Evolutionary conservation across 2,797 vertebrate genomes (phyloP).

Genomic region (Acrossocheilus wenchowensis): DNA sequence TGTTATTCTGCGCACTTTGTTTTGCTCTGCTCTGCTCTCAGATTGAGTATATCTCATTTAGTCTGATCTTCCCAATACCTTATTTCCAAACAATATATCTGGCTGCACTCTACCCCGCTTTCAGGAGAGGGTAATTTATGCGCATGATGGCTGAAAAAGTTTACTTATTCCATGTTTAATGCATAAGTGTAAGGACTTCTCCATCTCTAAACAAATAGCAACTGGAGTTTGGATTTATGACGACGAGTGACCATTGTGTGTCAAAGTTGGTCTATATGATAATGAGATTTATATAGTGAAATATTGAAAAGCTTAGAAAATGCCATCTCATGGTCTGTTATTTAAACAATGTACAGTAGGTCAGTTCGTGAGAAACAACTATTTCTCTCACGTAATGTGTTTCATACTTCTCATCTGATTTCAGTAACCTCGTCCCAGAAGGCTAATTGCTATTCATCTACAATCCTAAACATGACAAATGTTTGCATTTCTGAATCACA

Average conservation of each 20-base stretch:
- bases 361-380: background rate
- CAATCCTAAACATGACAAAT: slow-evolving; percentile 22
- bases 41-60: slow-evolving; percentile 48
- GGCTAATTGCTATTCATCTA: slow-evolving; percentile 36
- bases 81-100: slow-evolving; percentile 42
- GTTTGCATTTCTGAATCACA: slow-evolving; percentile 4
- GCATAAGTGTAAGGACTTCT: slow-evolving; percentile 36
- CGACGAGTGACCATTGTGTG: slow-evolving; percentile 29
- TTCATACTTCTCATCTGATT: slow-evolving; percentile 9
- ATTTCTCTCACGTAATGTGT: background rate
- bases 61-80: slow-evolving; percentile 23
- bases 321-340: background rate
- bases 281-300: slow-evolving; percentile 31
- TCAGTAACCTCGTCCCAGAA: background rate
- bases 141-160: slow-evolving; percentile 26
- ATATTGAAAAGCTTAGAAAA: slow-evolving; percentile 15
- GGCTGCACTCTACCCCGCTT: slow-evolving; percentile 14
- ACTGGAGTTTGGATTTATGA: slow-evolving; percentile 41
- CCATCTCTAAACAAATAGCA: slow-evolving; percentile 45
- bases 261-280: slow-evolving; percentile 38
- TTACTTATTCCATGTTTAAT: slow-evolving; percentile 47
- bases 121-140: slow-evolving; percentile 45
- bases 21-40: slow-evolving; percentile 36
- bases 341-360: slow-evolving; percentile 14
- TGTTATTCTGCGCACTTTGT: slow-evolving; percentile 29